Evolutionary conservation across 1,140 invertebrate species (phyloP).

Genomic region (Saccostrea cuccullata): DNA sequence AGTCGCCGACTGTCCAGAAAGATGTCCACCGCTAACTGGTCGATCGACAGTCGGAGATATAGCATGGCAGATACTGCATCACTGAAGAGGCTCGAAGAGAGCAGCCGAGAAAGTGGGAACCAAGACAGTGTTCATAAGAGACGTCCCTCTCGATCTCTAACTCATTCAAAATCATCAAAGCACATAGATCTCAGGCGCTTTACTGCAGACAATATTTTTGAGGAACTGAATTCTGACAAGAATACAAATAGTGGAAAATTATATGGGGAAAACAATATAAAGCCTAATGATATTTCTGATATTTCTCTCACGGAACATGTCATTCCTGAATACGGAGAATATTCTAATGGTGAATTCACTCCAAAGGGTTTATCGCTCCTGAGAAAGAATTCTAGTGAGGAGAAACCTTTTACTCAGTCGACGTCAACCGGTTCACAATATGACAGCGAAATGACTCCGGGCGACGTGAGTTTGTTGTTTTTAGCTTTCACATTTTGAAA

Average conservation of each 20-base stretch:
- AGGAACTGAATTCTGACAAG: too few relatives aligned
- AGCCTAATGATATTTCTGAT: background rate
- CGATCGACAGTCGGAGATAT: background rate
- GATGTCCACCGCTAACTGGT: background rate
- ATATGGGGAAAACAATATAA: background rate
- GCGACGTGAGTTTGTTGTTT: background rate
- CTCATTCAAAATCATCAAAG: background rate
- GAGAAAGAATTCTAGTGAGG: background rate
- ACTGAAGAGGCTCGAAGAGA: background rate
- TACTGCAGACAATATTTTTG: background rate
- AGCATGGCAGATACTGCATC: background rate
- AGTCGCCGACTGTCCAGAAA: slow-evolving; percentile 15
- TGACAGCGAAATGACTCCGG: slow-evolving; percentile 1
- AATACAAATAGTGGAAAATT: background rate
- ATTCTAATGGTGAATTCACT: background rate
- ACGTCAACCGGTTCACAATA: background rate
- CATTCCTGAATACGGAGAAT: background rate
- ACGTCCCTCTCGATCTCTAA: background rate
- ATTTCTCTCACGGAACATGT: slow-evolving; percentile 1
- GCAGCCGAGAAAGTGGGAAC: background rate
- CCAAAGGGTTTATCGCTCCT: background rate
- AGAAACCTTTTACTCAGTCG: background rate
- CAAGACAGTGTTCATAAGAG: background rate
- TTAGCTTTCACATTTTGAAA: background rate
- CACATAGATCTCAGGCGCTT: slow-evolving; percentile 2